These are phyloP conservation scores for Pygoscelis antarcticus DNA, from an alignment of 2,113 vertebrate species.

Conservation along the genomic window DNA sequence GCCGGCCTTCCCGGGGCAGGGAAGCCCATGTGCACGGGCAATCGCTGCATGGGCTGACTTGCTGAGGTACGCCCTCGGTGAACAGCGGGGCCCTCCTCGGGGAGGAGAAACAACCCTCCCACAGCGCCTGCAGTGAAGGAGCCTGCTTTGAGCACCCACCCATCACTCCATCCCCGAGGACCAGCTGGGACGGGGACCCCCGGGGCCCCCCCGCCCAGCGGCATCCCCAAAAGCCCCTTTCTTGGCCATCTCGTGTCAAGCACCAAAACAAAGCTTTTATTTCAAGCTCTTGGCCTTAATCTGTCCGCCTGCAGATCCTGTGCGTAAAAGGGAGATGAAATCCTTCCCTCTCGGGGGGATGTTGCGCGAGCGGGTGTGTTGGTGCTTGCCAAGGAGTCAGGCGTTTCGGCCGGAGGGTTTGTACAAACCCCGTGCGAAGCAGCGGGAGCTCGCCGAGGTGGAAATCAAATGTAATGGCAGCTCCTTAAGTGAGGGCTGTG, in stretches of 20 bases:
- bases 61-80: not conserved
- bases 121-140: not conserved
- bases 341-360: not conserved
- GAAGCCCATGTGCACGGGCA: not conserved
- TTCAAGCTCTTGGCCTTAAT: slow-evolving; percentile 2
- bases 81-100: not conserved
- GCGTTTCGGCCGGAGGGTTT: not conserved
- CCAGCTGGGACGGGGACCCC: not conserved
- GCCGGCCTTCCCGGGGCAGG: not conserved
- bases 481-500: not conserved
- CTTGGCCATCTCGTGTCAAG: not conserved
- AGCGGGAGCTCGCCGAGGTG: not conserved
- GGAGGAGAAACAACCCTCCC: not conserved
- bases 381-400: not conserved
- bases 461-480: not conserved
- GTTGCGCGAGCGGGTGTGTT: not conserved
- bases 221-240: not conserved
- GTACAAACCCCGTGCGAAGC: not conserved
- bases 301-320: not conserved
- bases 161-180: not conserved
- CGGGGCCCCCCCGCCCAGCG: fast-evolving
- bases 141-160: not conserved
- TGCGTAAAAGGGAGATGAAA: not conserved
- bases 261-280: not conserved
- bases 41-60: not conserved